Conservation (phyloP, 2,888 invertebrate genomes). For the Catonia carolina region DNA sequence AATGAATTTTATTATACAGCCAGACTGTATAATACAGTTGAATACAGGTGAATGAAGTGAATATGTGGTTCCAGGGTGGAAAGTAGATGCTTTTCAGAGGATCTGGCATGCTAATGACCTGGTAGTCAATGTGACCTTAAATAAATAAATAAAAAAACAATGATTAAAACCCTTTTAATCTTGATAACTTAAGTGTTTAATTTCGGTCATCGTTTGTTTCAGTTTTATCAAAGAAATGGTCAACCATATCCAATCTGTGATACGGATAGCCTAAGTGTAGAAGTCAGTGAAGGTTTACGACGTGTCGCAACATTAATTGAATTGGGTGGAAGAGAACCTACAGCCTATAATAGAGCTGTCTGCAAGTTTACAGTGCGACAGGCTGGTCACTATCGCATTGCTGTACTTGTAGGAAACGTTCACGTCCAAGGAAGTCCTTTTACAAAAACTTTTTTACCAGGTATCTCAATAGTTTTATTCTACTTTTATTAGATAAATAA, state of each 20-base stretch:
- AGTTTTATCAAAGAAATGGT: conserved; percentile 88
- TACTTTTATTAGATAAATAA: too few relatives aligned
- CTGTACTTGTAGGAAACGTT: conserved; percentile 73
- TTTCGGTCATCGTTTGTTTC: too few relatives aligned
- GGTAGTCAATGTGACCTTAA: too few relatives aligned
- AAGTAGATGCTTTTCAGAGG: too few relatives aligned
- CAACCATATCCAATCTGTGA: conserved; percentile 92
- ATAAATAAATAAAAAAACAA: too few relatives aligned
- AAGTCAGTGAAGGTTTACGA: conserved; percentile 60
- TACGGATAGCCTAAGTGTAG: conserved; percentile 81
- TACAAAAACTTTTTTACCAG: conserved; percentile 70
- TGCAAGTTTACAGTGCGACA: conserved; percentile 89
- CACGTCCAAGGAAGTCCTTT: conserved; percentile 83
- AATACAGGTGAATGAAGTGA: too few relatives aligned
- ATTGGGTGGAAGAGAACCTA: conserved; percentile 77
- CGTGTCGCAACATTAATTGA: conserved; percentile 73
- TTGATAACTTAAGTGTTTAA: too few relatives aligned
- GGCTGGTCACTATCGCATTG: conserved; percentile 82
- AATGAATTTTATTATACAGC: too few relatives aligned
- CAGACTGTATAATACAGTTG: too few relatives aligned
- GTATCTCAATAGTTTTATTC: conserved; percentile 40
- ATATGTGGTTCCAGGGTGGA: too few relatives aligned
- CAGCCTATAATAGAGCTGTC: conserved; percentile 76
- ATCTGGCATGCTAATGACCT: too few relatives aligned
- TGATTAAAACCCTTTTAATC: too few relatives aligned